Percentiles rank a stretch among this genome's conserved stretches.
These are phyloP conservation scores for Drosophila maculinotata DNA, from an alignment of 2,888 invertebrate genomes.

Conservation along the genomic window DNA sequence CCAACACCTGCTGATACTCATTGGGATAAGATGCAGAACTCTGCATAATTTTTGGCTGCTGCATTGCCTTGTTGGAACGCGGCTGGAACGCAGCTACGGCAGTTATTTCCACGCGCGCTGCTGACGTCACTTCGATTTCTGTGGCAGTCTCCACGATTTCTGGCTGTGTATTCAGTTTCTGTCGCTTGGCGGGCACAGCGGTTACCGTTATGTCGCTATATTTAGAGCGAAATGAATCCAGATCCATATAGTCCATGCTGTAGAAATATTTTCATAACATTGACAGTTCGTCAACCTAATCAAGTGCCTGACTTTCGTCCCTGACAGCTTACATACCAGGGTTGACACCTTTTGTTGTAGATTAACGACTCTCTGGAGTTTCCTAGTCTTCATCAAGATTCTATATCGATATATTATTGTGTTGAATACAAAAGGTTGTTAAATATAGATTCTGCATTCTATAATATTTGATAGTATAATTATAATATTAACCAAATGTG, in stretches of 20 bases:
- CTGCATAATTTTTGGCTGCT: slow-evolving; percentile 15
- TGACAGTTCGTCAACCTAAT: background rate
- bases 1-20: slow-evolving; percentile 66
- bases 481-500: too few species aligned
- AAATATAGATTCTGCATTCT: too few species aligned
- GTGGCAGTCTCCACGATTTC: background rate
- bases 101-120: slow-evolving; percentile 47
- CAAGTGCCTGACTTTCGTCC: background rate
- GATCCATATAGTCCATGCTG: slow-evolving; percentile 59
- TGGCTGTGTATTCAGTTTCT: background rate
- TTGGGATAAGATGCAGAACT: slow-evolving; percentile 44
- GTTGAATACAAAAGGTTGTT: too few species aligned
- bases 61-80: background rate
- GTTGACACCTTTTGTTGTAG: background rate
- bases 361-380: background rate
- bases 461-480: too few species aligned
- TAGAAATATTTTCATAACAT: background rate
- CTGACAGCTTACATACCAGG: slow-evolving; percentile 1
- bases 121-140: background rate
- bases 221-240: slow-evolving; percentile 65
- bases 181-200: slow-evolving; percentile 40
- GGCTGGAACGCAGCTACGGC: slow-evolving; percentile 1
- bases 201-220: slow-evolving; percentile 72
- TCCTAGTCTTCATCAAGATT: too few species aligned
- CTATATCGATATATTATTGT: too few species aligned